Base-by-base conservation (phyloP, 2,797 vertebrate species). In the Pseudochirops corinnae region DNA sequence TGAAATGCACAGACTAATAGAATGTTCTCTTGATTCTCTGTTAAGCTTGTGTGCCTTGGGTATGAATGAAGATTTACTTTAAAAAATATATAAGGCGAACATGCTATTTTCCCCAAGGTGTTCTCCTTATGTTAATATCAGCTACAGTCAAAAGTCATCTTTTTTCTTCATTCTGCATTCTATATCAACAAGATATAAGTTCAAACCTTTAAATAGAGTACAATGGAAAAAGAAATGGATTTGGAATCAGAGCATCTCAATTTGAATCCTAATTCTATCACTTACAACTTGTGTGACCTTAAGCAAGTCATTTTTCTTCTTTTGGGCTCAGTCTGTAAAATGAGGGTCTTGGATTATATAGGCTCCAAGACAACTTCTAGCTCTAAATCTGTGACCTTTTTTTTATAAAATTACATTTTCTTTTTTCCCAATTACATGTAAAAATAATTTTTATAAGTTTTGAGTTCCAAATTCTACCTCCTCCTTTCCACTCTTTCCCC, bases 21-120 rank as follows among this genome's bases (percentile, higher is more conserved):
- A 4, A 56, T 57, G 29, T 92, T 93, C 7, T 18, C n/a, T 28
- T 92, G n/a, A 94, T 94, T 92, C 18, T 90, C 28, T 53, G 92
- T 74, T 1, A 92, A 56, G 96, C 33, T 55, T 87, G 39, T 95
- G 39, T 33, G 87, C 26, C 31, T 96, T 90, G 18, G 24, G 95
- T 93, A 90, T 93, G 10, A 96, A 96, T 91, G 11, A 93, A 29
- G 13, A 95, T 52, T 92, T 56, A 3, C 92, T 67, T 96, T 11
- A 46, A 18, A 55, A 50, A 94, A 93, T 95, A 94, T 52, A 52
- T 52, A 93, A 46, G 46, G 46, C 46, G 46, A 46, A 46, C 46
- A 46, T 46, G 46, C 46, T 46, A 46, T 46, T 52, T 90, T 0
- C n/a, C 24, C 21, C 33, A 94, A 26, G 58, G 92, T 18, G 93